phyloP scores from a whole-genome alignment of 2,888 invertebrate genomes.

The Troglohyphantes excavatus region DNA sequence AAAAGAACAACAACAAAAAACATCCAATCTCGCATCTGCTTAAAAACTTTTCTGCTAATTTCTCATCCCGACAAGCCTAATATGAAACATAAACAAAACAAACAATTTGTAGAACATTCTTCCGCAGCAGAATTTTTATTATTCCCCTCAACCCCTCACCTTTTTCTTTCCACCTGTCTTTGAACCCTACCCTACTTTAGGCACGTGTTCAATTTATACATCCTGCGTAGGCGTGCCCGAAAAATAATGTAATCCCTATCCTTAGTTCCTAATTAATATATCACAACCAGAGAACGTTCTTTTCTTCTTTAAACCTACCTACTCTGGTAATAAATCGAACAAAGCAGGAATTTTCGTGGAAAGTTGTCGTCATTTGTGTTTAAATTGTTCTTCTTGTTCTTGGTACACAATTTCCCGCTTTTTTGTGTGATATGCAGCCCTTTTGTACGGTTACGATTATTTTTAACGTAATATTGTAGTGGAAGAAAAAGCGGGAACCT shows the following conservation, averaged over 20 bases:
- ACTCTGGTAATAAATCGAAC: not conserved
- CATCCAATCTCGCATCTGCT: no score
- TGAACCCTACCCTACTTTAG: not conserved
- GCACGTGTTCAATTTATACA: constrained; percentile 9
- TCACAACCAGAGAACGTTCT: not conserved
- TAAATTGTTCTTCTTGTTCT: not conserved
- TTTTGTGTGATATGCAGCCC: not conserved
- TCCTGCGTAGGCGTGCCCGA: not conserved
- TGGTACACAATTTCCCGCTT: not conserved
- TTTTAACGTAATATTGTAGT: not conserved
- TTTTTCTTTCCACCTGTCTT: not conserved
- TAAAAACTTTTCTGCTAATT: not conserved
- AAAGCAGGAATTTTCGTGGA: not conserved
- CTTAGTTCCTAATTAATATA: not conserved
- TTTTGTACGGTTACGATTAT: not conserved
- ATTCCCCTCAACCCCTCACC: no score
- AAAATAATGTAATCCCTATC: not conserved
- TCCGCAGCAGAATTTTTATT: not conserved
- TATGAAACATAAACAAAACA: not conserved
- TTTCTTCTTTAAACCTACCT: not conserved
- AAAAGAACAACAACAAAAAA: not conserved
- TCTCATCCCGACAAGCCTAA: not conserved
- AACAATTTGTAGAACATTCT: not conserved
- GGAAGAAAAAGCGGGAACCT: not conserved
- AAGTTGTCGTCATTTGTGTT: constrained; percentile 1